These are phyloP conservation scores for Gila orcuttii DNA, from an alignment of 2,113 vertebrate genomes.

Conservation along the genomic window DNA sequence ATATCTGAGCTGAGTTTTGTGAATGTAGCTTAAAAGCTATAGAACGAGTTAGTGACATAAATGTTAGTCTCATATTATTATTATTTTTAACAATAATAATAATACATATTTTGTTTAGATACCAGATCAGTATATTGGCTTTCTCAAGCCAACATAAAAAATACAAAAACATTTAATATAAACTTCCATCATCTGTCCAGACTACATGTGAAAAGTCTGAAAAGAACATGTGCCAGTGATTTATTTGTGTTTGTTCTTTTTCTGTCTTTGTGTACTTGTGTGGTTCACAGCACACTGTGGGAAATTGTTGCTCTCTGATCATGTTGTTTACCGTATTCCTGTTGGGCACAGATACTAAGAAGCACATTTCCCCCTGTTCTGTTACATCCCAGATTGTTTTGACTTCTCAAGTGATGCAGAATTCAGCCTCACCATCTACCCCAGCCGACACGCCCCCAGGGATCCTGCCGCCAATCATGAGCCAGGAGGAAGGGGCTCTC, in stretches of 20 bases:
- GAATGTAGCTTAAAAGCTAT: too few relatives aligned
- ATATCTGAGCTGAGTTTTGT: too few relatives aligned
- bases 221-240: not conserved
- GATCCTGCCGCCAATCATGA: conserved; percentile 87
- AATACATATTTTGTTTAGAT: too few relatives aligned
- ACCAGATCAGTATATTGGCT: too few relatives aligned
- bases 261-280: conserved; percentile 35
- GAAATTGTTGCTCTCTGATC: not conserved
- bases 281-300: conserved; percentile 32
- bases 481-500: conserved; percentile 87
- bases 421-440: conserved; percentile 89
- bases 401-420: conserved; percentile 96
- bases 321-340: not conserved
- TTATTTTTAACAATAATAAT: too few relatives aligned
- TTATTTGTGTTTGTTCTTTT: conserved; percentile 16
- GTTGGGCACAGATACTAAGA: conserved; percentile 62
- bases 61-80: too few relatives aligned
- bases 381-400: conserved; percentile 99
- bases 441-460: conserved; percentile 85
- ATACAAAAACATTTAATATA: not conserved
- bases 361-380: conserved; percentile 86
- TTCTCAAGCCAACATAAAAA: too few relatives aligned
- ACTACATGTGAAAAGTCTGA: not conserved
- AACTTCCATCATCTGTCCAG: not conserved
- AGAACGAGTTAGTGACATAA: too few relatives aligned